phyloP scores from a whole-genome alignment of 2,797 vertebrate species.

The Leuciscus waleckii region DNA sequence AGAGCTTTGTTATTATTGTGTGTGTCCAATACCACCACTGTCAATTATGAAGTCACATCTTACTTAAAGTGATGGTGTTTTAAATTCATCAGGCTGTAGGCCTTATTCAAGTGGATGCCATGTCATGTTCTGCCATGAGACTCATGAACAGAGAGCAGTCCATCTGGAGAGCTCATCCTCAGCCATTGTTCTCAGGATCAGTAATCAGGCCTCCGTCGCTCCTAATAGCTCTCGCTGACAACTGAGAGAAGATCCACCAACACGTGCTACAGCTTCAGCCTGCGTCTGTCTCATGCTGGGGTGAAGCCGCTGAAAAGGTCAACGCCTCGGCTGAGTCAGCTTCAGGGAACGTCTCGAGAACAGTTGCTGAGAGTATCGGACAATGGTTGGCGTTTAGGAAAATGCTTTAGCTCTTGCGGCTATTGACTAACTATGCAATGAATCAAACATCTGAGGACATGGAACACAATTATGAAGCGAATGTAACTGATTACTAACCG shows the following conservation, averaged over 20 bases:
- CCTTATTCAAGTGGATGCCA: no score
- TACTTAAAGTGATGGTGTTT: no score
- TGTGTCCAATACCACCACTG: no score
- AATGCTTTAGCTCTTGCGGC: conserved; percentile 14
- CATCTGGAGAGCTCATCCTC: conserved; percentile 36
- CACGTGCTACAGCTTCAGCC: neutral
- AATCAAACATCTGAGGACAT: conserved; percentile 41
- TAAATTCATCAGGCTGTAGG: no score
- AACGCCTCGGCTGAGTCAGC: neutral
- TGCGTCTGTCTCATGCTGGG: conserved; percentile 12
- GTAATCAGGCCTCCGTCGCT: conserved; percentile 39
- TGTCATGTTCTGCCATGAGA: neutral
- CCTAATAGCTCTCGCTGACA: conserved; percentile 38
- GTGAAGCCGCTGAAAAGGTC: conserved; percentile 7
- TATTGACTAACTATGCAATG: neutral
- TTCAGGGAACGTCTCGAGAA: neutral
- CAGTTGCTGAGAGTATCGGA: neutral
- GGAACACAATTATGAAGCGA: conserved; percentile 39
- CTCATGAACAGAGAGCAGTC: neutral
- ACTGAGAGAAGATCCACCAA: conserved; percentile 22
- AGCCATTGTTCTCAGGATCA: conserved; percentile 35
- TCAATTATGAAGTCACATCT: no score
- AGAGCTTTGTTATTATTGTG: no score
- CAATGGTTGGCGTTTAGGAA: neutral
- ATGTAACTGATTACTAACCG: conserved; percentile 45